Percentiles rank a stretch among this genome's conserved stretches.
Conservation (phyloP, 2,888 invertebrate genomes). For the Taphrorychus bicolor region DNA sequence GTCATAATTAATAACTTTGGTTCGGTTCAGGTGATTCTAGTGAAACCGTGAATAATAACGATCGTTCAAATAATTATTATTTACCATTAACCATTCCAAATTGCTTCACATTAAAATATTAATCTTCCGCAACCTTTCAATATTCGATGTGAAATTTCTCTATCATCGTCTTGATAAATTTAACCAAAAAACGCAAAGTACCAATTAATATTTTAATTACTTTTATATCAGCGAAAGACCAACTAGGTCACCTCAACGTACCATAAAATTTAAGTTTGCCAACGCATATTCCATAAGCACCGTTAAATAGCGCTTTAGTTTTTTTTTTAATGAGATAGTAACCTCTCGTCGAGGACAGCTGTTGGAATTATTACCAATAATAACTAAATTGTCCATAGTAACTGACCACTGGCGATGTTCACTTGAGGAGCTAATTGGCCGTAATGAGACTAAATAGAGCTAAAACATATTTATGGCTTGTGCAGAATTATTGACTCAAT, state of each 20-base stretch:
- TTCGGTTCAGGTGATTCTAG: too few relatives aligned
- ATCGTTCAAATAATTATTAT: too few relatives aligned
- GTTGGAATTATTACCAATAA: not conserved
- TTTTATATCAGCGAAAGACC: not conserved
- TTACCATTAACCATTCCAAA: too few relatives aligned
- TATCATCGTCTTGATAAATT: not conserved
- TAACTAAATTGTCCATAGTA: not conserved
- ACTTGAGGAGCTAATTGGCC: constrained; percentile 5
- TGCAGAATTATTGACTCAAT: not conserved
- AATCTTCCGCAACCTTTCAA: too few relatives aligned
- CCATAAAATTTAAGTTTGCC: not conserved
- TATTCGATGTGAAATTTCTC: not conserved
- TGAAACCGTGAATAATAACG: too few relatives aligned
- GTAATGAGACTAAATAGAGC: constrained; percentile 7
- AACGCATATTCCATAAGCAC: not conserved
- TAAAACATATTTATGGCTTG: constrained; percentile 1
- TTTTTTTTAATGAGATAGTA: not conserved
- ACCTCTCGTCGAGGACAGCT: constrained; percentile 1
- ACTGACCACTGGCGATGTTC: constrained; percentile 3
- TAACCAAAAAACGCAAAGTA: not conserved
- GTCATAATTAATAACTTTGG: too few relatives aligned
- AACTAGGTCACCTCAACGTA: not conserved
- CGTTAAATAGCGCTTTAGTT: not conserved
- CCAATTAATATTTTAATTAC: not conserved
- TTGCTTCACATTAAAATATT: too few relatives aligned